Evolutionary conservation across 1,140 invertebrate species (phyloP).

Genomic region (Anastrepha obliqua): DNA sequence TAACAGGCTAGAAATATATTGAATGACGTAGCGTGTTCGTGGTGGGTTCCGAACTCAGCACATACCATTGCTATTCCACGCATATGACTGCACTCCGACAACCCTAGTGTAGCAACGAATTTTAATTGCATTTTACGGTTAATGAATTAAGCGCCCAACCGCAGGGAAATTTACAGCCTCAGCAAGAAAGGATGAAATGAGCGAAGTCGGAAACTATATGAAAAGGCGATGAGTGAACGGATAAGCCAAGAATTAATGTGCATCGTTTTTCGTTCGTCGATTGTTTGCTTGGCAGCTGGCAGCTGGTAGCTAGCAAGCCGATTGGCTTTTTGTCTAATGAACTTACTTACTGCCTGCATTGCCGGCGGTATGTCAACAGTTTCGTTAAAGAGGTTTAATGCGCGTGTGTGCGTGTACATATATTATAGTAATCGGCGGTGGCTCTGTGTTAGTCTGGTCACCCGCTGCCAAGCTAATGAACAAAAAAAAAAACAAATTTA

Average conservation of each 20-base stretch:
- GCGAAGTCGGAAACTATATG: not conserved
- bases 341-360: slow-evolving; percentile 5
- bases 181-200: not conserved
- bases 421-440: not conserved
- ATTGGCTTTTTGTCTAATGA: not conserved
- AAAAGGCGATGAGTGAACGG: not conserved
- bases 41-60: too few relatives aligned
- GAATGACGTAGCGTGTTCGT: too few relatives aligned
- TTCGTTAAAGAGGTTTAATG: slow-evolving; percentile 12
- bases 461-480: not conserved
- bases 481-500: too few relatives aligned
- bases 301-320: not conserved
- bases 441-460: not conserved
- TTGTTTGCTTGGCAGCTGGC: slow-evolving; percentile 29
- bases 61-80: too few relatives aligned
- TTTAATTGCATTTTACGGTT: not conserved
- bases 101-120: not conserved
- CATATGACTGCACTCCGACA: too few relatives aligned
- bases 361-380: not conserved
- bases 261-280: not conserved
- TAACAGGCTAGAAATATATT: too few relatives aligned
- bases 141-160: not conserved
- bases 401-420: not conserved
- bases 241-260: not conserved
- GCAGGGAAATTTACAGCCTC: not conserved